Conservation (phyloP, 2,888 invertebrate genomes). For the Phaedon cochleariae region DNA sequence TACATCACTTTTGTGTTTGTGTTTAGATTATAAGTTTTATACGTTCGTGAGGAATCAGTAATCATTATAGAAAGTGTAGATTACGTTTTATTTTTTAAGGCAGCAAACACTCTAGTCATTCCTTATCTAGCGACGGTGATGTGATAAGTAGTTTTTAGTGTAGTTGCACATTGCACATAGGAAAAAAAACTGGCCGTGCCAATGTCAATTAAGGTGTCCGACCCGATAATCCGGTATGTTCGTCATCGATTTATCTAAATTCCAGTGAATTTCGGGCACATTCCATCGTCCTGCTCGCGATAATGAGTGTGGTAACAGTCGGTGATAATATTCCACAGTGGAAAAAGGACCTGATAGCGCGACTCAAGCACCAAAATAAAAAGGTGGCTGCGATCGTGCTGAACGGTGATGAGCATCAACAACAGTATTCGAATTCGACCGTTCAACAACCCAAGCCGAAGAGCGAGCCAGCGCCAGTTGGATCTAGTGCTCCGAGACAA, state of each 20-base stretch:
- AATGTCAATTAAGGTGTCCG: not conserved
- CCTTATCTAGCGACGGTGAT: constrained; percentile 22
- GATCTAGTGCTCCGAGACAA: constrained; percentile 30
- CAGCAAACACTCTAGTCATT: constrained; percentile 39
- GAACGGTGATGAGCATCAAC: constrained; percentile 38
- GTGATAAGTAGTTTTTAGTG: constrained; percentile 35
- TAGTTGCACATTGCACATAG: constrained; percentile 15
- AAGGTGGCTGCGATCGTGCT: constrained; percentile 39
- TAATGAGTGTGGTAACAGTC: constrained; percentile 24
- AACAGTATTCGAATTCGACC: constrained; percentile 48
- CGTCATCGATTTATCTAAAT: not conserved
- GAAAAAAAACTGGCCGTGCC: constrained; percentile 10
- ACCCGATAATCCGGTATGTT: no score
- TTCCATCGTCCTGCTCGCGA: no score
- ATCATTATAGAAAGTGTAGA: constrained; percentile 45
- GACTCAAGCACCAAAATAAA: constrained; percentile 68
- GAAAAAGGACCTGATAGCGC: constrained; percentile 84
- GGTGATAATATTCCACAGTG: no score
- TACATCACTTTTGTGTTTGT: constrained; percentile 37
- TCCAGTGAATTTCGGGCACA: no score
- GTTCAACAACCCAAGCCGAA: constrained; percentile 51
- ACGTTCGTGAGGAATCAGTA: constrained; percentile 43
- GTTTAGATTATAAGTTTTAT: constrained; percentile 42
- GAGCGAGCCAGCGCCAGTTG: constrained; percentile 47
- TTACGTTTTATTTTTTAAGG: constrained; percentile 34